Evolutionary conservation across 2,113 vertebrate species (phyloP).

Genomic region (Synodontis membranacea): DNA sequence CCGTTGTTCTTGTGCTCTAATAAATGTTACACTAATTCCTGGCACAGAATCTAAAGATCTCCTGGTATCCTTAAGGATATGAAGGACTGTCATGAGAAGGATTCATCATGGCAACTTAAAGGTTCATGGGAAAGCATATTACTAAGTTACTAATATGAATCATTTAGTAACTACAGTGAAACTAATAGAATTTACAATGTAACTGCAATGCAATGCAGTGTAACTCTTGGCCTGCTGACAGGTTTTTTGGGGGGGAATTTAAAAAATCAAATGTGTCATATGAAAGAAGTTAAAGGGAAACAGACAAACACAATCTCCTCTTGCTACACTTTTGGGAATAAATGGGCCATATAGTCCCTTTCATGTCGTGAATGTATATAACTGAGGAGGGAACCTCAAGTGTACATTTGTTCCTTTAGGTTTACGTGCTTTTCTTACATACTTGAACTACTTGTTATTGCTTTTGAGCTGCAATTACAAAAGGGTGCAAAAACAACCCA

Average conservation of each 20-base stretch:
- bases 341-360: not conserved
- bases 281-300: not conserved
- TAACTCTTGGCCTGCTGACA: not conserved
- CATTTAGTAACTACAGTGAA: slow-evolving; percentile 2
- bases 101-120: not conserved
- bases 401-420: not conserved
- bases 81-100: too few species aligned
- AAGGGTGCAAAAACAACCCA: not conserved
- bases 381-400: not conserved
- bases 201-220: not conserved
- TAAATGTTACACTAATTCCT: not conserved
- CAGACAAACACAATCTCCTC: not conserved
- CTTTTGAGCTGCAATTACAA: not conserved
- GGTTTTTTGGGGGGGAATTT: not conserved
- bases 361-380: not conserved
- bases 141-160: slow-evolving; percentile 1
- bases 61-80: not conserved
- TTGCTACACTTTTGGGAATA: not conserved
- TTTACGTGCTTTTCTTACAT: not conserved
- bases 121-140: not conserved
- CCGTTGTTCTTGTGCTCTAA: not conserved
- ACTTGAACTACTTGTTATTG: not conserved
- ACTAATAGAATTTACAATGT: not conserved
- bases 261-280: not conserved
- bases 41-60: not conserved